Evolutionary conservation across 1,140 invertebrate species (phyloP).

Genomic region (Calosoma granatense): DNA sequence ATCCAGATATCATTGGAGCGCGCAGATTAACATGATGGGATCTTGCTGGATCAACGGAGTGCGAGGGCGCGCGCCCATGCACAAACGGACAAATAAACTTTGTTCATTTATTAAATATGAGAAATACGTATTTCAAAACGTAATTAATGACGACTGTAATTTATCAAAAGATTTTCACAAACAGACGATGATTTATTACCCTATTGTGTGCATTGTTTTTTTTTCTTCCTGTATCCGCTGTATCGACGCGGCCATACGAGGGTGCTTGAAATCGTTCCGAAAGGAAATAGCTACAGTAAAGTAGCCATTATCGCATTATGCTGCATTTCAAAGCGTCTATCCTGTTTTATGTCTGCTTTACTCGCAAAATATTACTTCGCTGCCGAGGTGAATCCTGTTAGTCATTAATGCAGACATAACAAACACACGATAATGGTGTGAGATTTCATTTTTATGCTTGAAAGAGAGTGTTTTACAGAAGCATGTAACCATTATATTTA

Average conservation of each 20-base stretch:
- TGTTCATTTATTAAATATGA: slow-evolving; percentile 8
- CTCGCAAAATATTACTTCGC: too few relatives aligned
- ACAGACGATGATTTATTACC: slow-evolving; percentile 5
- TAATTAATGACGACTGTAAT: slow-evolving; percentile 7
- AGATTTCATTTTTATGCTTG: too few relatives aligned
- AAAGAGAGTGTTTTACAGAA: too few relatives aligned
- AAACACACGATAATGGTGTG: too few relatives aligned
- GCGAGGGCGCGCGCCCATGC: neutral
- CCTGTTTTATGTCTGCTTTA: neutral
- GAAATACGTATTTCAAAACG: slow-evolving; percentile 4
- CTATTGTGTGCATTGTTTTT: neutral
- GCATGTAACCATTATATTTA: too few relatives aligned
- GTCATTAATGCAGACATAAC: too few relatives aligned
- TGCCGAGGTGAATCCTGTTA: too few relatives aligned
- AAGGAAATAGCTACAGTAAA: neutral
- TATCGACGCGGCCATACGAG: neutral
- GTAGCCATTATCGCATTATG: neutral
- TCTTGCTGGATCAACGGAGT: neutral
- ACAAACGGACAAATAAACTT: slow-evolving; percentile 4
- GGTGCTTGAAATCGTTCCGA: neutral
- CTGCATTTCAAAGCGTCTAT: neutral
- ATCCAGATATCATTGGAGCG: too few relatives aligned
- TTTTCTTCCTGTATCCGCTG: too few relatives aligned
- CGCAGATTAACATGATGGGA: too few relatives aligned
- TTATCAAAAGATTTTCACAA: slow-evolving; percentile 8